Percentiles rank a stretch among this genome's conserved stretches.
These are phyloP conservation scores for Scomber japonicus DNA, from an alignment of 2,113 vertebrate species.

Conservation along the genomic window DNA sequence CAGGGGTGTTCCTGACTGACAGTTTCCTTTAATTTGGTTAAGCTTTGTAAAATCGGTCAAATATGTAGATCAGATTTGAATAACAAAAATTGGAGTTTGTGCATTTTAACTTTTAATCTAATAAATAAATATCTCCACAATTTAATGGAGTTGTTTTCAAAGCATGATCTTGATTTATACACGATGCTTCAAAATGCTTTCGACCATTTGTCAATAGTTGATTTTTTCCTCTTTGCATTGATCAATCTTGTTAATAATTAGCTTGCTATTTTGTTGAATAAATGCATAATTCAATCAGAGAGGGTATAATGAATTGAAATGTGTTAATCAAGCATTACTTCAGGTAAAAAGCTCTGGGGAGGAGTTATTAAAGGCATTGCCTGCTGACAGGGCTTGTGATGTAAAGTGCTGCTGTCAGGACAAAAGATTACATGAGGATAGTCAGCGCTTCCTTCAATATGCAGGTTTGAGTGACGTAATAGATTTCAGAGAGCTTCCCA, in stretches of 20 bases:
- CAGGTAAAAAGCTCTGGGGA: constrained; percentile 49
- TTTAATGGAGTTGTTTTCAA: constrained; percentile 17
- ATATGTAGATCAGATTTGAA: not conserved
- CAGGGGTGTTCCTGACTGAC: not conserved
- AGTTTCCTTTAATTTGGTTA: constrained; percentile 19
- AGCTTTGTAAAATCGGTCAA: constrained; percentile 12
- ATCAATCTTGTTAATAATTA: constrained; percentile 21
- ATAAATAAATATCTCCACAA: not conserved
- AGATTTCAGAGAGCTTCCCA: not conserved
- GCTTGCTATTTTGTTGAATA: constrained; percentile 26
- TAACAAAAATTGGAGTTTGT: not conserved
- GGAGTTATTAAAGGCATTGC: constrained; percentile 41
- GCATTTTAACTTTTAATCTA: not conserved
- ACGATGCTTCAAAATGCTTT: not conserved
- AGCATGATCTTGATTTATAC: not conserved
- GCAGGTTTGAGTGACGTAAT: constrained; percentile 19
- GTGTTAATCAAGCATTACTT: constrained; percentile 34
- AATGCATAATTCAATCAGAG: constrained; percentile 48
- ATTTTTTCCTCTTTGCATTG: not conserved
- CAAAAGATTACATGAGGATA: constrained; percentile 15
- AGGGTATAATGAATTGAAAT: constrained; percentile 31
- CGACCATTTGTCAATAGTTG: not conserved
- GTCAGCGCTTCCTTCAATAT: constrained; percentile 32
- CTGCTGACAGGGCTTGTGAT: constrained; percentile 43
- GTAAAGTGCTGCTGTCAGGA: constrained; percentile 12